Evolutionary conservation across 1,140 invertebrate species (phyloP).

Genomic region (Asobara japonica): DNA sequence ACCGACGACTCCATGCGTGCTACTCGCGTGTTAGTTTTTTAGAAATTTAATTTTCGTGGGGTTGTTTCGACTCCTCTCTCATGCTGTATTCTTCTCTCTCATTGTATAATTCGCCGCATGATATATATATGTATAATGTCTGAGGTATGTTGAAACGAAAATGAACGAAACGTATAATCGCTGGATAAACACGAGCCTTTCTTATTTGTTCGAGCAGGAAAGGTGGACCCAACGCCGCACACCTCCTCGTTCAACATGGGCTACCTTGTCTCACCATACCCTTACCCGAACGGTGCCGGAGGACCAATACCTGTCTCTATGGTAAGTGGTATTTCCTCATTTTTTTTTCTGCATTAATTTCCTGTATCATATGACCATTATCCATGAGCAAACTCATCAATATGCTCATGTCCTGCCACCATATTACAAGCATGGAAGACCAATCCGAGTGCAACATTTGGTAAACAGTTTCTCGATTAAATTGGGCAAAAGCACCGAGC

Average conservation of each 20-base stretch:
- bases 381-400: neutral
- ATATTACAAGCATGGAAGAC: no score
- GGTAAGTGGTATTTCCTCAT: constrained; percentile 72
- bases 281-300: constrained; percentile 86
- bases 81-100: neutral
- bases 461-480: no score
- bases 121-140: constrained; percentile 6
- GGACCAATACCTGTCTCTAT: constrained; percentile 86
- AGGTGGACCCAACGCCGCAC: constrained; percentile 85
- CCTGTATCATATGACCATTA: neutral
- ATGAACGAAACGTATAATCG: constrained; percentile 33
- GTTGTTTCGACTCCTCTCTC: neutral
- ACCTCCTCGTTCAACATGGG: constrained; percentile 89
- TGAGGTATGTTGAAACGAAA: constrained; percentile 29
- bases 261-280: constrained; percentile 87
- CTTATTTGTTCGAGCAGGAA: constrained; percentile 71
- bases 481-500: no score
- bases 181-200: constrained; percentile 37
- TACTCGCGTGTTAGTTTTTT: neutral
- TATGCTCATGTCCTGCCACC: no score
- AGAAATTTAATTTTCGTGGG: neutral
- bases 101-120: neutral
- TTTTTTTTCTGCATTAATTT: neutral
- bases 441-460: no score
- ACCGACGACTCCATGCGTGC: neutral